Evolutionary conservation across 2,797 vertebrate genomes (phyloP), one percentile per base, ranked within the genome.

Genomic region (Cetoscarus ocellatus): DNA sequence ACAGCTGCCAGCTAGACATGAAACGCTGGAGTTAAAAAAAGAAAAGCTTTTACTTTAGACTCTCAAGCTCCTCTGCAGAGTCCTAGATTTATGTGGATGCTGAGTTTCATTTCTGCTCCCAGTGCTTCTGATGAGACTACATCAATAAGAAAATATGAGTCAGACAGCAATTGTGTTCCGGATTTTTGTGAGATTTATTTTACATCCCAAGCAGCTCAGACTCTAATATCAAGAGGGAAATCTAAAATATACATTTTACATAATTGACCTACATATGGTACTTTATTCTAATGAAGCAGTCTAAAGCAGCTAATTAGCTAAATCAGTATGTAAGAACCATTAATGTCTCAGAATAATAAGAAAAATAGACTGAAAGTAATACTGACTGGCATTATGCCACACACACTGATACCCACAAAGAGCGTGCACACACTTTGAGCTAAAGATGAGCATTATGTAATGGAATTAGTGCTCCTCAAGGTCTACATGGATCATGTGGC

Each of bases 381-480:
- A 75, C 59, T 70, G 76, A 71, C 75, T 81, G 84, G 70, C 84
- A 86, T 65, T 1, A 52, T 78, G 59, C 80, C 83, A 70, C 70
- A 82, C 73, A 69, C 73, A 69, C 58, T 61, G 43, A 81, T 67
- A 44, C 52, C 61, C 58, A 67, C 70, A 68, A 57, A 69, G 71
- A 51, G 42, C 58, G 49, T 72, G 58, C 54, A 79, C 60, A 80
- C 73, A 65, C 69, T 64, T 34, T 47, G 45, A 77, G 59, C 73
- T 76, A 58, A 55, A 73, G 64, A 68, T 54, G 19, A 62, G 69
- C 70, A 75, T 93, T 93, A 90, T 84, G 83, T 91, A 92, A 93
- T 87, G 73, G 82, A 88, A 88, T 91, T 91, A 91, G 78, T 79
- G 62, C 83, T 85, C 73, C 84, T 90, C 77, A 86, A 86, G 86